Evolutionary conservation across 1,140 invertebrate species (phyloP).

Genomic region (Cotesia glomerata): DNA sequence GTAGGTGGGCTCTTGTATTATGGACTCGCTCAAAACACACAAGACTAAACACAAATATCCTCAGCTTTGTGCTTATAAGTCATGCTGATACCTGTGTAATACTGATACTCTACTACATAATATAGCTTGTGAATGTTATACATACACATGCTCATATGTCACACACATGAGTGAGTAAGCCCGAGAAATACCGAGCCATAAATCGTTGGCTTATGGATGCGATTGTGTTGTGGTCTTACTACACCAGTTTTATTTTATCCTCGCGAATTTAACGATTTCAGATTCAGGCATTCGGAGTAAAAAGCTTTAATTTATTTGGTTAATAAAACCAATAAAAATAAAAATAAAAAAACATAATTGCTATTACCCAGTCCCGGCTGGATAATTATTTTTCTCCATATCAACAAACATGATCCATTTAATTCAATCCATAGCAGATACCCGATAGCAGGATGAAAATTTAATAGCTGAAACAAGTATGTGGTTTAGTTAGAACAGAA

Average conservation of each 20-base stretch:
- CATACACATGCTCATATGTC: not conserved
- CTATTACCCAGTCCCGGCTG: no score
- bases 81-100: not conserved
- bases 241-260: constrained; percentile 31
- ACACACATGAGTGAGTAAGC: not conserved
- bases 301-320: no score
- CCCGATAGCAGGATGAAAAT: no score
- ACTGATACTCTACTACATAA: constrained; percentile 14
- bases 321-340: not conserved
- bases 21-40: not conserved
- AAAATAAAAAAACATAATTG: no score
- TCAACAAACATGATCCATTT: no score
- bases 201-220: constrained; percentile 51
- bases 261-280: no score
- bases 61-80: not conserved
- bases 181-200: constrained; percentile 44
- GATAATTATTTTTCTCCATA: no score
- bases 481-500: no score
- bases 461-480: no score
- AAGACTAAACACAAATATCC: not conserved
- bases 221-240: constrained; percentile 51
- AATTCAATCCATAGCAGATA: not conserved
- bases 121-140: not conserved
- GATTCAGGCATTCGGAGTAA: no score
- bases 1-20: constrained; percentile 26